These are phyloP conservation scores for Formicarius rufipectus DNA, from an alignment of 2,113 vertebrate species.

Conservation along the genomic window DNA sequence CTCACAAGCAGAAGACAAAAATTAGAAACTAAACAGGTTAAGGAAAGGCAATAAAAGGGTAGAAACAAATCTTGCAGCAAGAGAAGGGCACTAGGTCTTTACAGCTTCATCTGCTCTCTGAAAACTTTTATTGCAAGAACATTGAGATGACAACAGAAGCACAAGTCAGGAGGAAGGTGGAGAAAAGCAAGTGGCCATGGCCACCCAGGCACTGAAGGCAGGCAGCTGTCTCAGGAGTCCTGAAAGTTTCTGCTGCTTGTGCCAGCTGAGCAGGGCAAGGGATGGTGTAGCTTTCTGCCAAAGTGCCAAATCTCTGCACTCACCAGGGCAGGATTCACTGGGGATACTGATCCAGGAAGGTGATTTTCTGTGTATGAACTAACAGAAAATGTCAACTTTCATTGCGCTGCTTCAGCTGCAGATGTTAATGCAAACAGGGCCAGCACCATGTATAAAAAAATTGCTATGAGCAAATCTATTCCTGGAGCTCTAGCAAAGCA, in stretches of 20 bases:
- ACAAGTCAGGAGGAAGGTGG: not conserved
- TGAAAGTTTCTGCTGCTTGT: not conserved
- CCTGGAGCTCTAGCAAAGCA: not conserved
- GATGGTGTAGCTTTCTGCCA: not conserved
- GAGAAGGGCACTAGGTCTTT: not conserved
- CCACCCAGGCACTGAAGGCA: not conserved
- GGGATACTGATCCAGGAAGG: not conserved
- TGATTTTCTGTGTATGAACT: not conserved
- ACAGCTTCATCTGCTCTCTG: not conserved
- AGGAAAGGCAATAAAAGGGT: not conserved
- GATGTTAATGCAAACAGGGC: not conserved
- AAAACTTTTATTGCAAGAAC: not conserved
- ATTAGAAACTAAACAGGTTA: not conserved
- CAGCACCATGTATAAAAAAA: not conserved
- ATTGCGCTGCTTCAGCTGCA: not conserved
- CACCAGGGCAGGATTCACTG: rapidly evolving
- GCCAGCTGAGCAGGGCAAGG: not conserved
- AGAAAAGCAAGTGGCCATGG: not conserved
- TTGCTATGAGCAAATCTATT: not conserved
- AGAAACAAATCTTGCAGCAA: not conserved
- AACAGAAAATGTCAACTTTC: not conserved
- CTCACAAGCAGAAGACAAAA: no score
- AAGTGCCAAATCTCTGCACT: not conserved
- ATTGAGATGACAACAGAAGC: not conserved
- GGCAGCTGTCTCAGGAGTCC: not conserved